A percentile compares a stretch with the other conserved stretches of the same genome.
Conservation (phyloP, 2,797 vertebrate species). For the Anniella stebbinsi region DNA sequence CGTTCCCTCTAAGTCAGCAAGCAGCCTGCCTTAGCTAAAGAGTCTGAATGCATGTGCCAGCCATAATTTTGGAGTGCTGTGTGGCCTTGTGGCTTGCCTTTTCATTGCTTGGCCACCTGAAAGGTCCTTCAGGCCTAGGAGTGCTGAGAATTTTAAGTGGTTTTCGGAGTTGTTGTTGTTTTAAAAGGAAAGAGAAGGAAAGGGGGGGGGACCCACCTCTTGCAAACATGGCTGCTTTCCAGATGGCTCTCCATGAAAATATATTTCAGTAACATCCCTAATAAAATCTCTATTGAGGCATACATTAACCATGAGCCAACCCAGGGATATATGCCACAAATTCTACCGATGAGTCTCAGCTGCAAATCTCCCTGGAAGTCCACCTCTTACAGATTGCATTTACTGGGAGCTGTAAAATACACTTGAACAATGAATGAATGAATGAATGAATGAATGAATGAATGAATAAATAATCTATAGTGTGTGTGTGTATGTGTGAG, state of each 20-base stretch:
- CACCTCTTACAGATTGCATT: background rate
- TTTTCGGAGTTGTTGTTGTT: no score
- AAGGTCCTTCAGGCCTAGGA: background rate
- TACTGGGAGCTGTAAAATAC: background rate
- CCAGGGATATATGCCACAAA: rapidly evolving
- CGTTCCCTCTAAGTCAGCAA: background rate
- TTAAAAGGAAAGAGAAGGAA: no score
- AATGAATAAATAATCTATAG: no score
- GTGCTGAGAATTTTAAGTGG: background rate
- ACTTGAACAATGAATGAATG: background rate
- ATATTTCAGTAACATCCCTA: background rate
- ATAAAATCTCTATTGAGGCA: background rate
- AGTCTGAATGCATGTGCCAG: background rate
- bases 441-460: no score
- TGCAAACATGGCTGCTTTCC: background rate
- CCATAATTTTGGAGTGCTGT: background rate
- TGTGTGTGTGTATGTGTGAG: no score
- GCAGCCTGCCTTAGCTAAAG: background rate
- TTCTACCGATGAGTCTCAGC: background rate
- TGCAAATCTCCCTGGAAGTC: background rate
- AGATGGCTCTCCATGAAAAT: background rate
- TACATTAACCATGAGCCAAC: background rate
- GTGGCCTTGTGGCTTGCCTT: background rate
- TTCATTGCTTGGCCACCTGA: background rate
- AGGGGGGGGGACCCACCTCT: background rate